These are phyloP conservation scores for Phortica magna DNA, from an alignment of 2,888 invertebrate genomes.

Conservation along the genomic window DNA sequence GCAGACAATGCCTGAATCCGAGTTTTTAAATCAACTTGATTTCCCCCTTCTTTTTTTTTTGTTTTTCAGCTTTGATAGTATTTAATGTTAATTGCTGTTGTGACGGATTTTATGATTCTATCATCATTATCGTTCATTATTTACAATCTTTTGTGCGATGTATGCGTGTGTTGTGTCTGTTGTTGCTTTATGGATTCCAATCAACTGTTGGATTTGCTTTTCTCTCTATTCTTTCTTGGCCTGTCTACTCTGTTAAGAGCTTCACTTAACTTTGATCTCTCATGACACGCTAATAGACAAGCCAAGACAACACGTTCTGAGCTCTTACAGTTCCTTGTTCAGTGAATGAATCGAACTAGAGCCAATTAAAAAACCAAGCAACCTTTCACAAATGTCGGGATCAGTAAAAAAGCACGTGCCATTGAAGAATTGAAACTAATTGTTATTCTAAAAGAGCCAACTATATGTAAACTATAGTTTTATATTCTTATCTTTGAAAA, in stretches of 20 bases:
- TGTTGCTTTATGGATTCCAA: neutral
- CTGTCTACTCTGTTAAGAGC: slow-evolving; percentile 3
- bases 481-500: neutral
- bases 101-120: slow-evolving; percentile 32
- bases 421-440: neutral
- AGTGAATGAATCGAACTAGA: no score
- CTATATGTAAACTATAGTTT: neutral
- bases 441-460: neutral
- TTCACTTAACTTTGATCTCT: slow-evolving; percentile 29
- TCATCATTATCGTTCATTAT: slow-evolving; percentile 32
- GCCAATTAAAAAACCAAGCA: neutral
- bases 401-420: neutral
- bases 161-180: neutral
- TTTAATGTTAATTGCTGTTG: slow-evolving; percentile 33
- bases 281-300: slow-evolving; percentile 6
- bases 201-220: slow-evolving; percentile 10
- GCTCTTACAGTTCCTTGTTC: neutral
- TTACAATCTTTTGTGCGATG: slow-evolving; percentile 18
- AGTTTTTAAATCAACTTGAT: neutral
- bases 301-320: neutral
- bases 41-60: neutral
- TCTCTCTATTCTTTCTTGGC: neutral
- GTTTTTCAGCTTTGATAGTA: neutral
- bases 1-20: neutral
- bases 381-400: no score